phyloP scores from a whole-genome alignment of 1,140 invertebrate species.

The Phthorimaea operculella region DNA sequence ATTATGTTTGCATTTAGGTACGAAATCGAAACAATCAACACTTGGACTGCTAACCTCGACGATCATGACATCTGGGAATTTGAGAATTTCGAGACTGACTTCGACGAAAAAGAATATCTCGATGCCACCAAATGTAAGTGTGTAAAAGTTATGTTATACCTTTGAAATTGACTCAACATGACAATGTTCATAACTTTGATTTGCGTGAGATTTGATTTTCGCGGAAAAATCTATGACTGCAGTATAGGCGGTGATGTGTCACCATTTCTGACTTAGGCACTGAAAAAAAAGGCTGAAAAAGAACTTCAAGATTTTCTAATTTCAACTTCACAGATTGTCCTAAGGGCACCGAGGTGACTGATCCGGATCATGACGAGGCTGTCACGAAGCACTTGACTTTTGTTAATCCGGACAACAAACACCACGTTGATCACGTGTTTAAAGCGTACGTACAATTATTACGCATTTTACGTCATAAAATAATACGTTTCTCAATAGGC shows the following conservation, averaged over 20 bases:
- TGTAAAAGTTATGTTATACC: neutral
- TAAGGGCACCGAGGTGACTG: no score
- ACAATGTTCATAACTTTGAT: no score
- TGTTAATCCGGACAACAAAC: slow-evolving; percentile 20
- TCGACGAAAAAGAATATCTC: slow-evolving; percentile 4
- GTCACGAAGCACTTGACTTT: slow-evolving; percentile 7
- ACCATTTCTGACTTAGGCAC: no score
- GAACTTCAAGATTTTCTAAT: no score
- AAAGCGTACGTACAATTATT: slow-evolving; percentile 17
- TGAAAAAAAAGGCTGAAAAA: no score
- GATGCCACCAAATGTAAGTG: neutral
- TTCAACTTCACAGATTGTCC: no score
- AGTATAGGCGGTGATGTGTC: no score
- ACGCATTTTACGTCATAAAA: no score
- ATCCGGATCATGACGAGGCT: neutral
- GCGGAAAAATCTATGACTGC: no score
- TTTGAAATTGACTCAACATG: slow-evolving; percentile 11
- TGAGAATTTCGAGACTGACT: slow-evolving; percentile 23
- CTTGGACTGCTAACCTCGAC: slow-evolving; percentile 21
- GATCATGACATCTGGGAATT: slow-evolving; percentile 29
- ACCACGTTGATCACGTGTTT: slow-evolving; percentile 25
- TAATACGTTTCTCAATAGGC: no score
- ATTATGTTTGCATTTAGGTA: slow-evolving; percentile 20
- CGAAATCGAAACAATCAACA: slow-evolving; percentile 24
- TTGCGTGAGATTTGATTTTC: no score